Evolutionary conservation across 2,113 vertebrate species (phyloP), one percentile per base, ranked within the genome.

Genomic region (Gadus macrocephalus): DNA sequence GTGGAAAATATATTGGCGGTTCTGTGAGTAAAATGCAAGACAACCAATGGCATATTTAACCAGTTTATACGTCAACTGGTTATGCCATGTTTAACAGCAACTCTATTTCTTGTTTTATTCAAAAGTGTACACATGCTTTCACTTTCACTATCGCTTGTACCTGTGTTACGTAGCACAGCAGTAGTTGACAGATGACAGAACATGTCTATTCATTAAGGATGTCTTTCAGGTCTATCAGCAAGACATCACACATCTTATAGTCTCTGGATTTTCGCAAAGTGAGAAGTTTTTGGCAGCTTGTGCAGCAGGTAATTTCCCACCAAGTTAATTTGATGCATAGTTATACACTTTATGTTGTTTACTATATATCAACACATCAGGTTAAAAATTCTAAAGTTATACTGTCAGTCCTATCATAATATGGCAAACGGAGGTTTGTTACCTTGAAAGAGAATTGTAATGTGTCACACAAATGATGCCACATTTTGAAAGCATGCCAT

Each of bases 211-310:
- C 35, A 68, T 3, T 69, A 15, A 9, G 0, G 1, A 2, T 75
- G 71, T 83, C 84, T 84, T 74, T 8, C 83, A 99, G 97, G 89
- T 90, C 75, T 99, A 96, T 78, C 92, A 91, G 77, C 85, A 91
- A 35, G 82, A 80, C 76, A 91, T 90, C 17, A 95, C 96, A 8
- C 96, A 99, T 84, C 91, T 99, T 61, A 90, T 99, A 86, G 93
- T 93, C 35, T 91, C 91, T 72, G 88, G 86, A n/a, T 86, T 92
- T 2, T 90, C 92, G 88, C 90, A 87, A 72, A 97, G 95, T 81
- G 97, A 99, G 83, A 99, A 99, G 82, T 92, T 96, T 86, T 87
- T 98, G 80, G 94, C 96, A 70, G 93, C 95, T 35, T 99, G 95
- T 83, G 95, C 96, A 76, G 93, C 93, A 90, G 97, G 97, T 97